Conservation (phyloP, 2,113 vertebrate genomes). For the Oreocharis arfaki region DNA sequence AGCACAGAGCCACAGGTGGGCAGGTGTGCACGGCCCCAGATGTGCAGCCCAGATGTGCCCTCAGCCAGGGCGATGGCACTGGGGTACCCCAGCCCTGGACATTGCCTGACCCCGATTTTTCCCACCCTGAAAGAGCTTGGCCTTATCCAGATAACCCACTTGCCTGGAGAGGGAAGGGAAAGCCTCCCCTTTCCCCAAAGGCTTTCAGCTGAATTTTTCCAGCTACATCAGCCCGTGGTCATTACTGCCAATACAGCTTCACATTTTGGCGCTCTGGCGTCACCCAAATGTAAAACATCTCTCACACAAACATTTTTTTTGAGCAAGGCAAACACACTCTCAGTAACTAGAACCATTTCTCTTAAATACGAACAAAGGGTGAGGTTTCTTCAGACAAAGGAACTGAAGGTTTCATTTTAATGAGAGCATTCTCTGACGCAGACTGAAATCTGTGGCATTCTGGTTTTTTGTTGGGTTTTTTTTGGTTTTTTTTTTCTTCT, state of each 20-base stretch:
- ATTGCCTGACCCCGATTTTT: not conserved
- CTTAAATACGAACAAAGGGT: slow-evolving; percentile 13
- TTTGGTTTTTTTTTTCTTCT: not conserved
- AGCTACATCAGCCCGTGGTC: not conserved
- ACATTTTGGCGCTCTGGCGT: slow-evolving; percentile 1
- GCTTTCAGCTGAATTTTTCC: not conserved
- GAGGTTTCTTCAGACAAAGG: slow-evolving; percentile 46
- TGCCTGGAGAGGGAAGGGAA: not conserved
- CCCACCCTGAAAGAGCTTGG: not conserved
- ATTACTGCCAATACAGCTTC: not conserved
- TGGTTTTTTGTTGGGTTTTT: not conserved
- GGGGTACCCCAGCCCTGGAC: not conserved
- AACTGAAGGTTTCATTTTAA: not conserved
- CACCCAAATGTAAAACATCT: slow-evolving; percentile 42
- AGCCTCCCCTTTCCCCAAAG: not conserved
- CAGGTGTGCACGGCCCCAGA: not conserved
- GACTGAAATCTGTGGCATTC: not conserved
- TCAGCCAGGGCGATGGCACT: not conserved
- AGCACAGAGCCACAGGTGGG: not conserved
- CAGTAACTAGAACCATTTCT: slow-evolving; percentile 51
- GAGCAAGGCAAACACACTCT: not conserved
- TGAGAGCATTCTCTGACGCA: not conserved
- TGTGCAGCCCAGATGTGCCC: not conserved
- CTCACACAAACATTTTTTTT: slow-evolving; percentile 16
- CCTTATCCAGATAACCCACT: not conserved